Evolutionary conservation across 2,797 vertebrate species (phyloP), one percentile per base, ranked within the genome.

Genomic region (Danio choprae): DNA sequence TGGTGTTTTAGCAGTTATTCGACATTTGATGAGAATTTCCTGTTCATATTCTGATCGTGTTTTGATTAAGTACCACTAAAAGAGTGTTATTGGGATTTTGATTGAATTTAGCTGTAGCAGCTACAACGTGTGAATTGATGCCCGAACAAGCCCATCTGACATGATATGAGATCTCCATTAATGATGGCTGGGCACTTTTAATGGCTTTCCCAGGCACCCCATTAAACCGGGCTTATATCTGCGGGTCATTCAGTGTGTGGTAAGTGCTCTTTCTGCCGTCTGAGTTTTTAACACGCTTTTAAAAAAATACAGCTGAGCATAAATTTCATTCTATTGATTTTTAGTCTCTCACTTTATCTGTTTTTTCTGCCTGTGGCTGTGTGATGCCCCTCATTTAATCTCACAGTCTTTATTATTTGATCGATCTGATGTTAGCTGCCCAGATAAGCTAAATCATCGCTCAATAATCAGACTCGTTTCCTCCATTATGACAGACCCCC

Each of bases 281-380:
- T 89, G 83, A 90, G 85, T 87, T 90, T 92, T 87, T 91, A 89
- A 89, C 87, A 86, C 58, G 50, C 36, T 69, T 68, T 81, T 80
- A 87, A 89, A 81, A n/a, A 89, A 84, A 84, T 88, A 68, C 81
- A 84, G 84, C 82, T 73, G 87, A 81, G 88, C 84, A 88, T 73
- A 89, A 82, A 90, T 90, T 90, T 86, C 79, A 84, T 36, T 55
- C 74, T 85, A 90, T 92, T 86, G 91, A 92, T 92, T 89, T 87
- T 60, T 36, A 56, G 64, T 77, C 40, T 1, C 64, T 76, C 41
- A 75, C 72, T 74, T 79, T 85, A 50, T 9, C 62, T 89, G 29
- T 86, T 81, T 82, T 90, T 83, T 85, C 74, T 82, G 83, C 40
- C 76, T 50, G 58, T 63, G 48, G 59, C 40, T 83, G 73, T 55